Percentiles rank a stretch among this genome's conserved stretches.
Conservation (phyloP, 1,140 invertebrate genomes). For the Drosophila sp. region DNA sequence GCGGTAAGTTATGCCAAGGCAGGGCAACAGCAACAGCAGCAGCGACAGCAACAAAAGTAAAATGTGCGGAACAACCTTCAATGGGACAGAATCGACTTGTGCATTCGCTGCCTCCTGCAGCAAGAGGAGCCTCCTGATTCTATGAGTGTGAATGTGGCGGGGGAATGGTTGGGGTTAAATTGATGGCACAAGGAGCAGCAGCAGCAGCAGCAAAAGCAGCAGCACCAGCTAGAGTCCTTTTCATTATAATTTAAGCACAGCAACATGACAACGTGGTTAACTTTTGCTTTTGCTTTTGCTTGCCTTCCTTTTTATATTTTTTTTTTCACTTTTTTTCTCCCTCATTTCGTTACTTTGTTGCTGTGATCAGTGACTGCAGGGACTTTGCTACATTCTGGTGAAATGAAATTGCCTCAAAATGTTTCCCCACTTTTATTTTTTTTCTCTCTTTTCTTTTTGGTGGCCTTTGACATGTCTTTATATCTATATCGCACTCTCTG, state of each 20-base stretch:
- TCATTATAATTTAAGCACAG: slow-evolving; percentile 81
- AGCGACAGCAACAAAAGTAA: slow-evolving; percentile 50
- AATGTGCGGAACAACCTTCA: slow-evolving; percentile 62
- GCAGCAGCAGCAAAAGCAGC: slow-evolving; percentile 31
- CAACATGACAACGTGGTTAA: slow-evolving; percentile 80
- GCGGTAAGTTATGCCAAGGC: slow-evolving; percentile 80
- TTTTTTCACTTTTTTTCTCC: no score
- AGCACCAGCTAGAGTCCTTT: slow-evolving; percentile 71
- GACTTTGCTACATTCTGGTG: slow-evolving; percentile 44
- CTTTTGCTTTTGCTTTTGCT: slow-evolving; percentile 72
- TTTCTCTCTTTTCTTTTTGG: slow-evolving; percentile 40
- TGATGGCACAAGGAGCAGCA: slow-evolving; percentile 3
- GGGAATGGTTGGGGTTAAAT: background rate
- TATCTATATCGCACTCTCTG: slow-evolving; percentile 19
- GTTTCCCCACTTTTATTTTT: slow-evolving; percentile 68
- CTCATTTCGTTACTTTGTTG: slow-evolving; percentile 63
- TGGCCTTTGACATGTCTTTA: slow-evolving; percentile 61
- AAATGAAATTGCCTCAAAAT: slow-evolving; percentile 78
- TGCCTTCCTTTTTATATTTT: background rate
- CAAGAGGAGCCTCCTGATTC: slow-evolving; percentile 30
- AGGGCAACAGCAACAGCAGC: slow-evolving; percentile 55
- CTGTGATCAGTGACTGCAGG: slow-evolving; percentile 69
- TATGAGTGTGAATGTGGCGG: slow-evolving; percentile 26
- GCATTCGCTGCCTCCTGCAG: slow-evolving; percentile 57
- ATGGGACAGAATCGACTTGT: slow-evolving; percentile 73